Percentiles rank a stretch among this genome's conserved stretches.
Evolutionary conservation across 2,113 vertebrate species (phyloP).

Genomic region (Mesitornis unicolor): DNA sequence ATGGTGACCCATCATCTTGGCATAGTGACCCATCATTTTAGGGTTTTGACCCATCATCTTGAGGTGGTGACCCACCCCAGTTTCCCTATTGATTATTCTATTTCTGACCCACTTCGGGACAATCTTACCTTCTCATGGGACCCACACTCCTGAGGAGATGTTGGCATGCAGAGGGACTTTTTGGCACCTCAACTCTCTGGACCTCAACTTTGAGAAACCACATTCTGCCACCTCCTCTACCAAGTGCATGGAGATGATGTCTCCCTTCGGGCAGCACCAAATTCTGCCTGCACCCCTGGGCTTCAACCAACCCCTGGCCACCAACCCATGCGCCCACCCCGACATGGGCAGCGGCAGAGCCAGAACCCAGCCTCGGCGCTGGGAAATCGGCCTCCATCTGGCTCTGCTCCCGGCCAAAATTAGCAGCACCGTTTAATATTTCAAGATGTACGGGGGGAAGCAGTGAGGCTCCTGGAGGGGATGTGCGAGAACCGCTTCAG

Average conservation of each 20-base stretch:
- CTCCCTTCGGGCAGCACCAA: accelerated
- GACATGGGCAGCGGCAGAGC: background rate
- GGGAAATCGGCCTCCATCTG: background rate
- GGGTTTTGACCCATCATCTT: background rate
- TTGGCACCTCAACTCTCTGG: background rate
- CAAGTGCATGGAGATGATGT: background rate
- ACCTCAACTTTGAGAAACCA: background rate
- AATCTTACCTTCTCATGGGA: accelerated
- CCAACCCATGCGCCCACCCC: background rate
- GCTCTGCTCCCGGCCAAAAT: background rate
- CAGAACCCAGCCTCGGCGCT: background rate
- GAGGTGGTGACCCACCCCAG: background rate
- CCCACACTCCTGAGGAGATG: background rate
- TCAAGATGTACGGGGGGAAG: background rate
- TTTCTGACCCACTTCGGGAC: background rate
- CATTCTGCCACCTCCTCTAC: background rate
- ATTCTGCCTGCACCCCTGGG: background rate
- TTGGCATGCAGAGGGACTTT: background rate
- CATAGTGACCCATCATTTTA: background rate
- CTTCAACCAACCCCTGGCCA: too few relatives aligned
- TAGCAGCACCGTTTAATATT: background rate
- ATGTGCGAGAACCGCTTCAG: background rate
- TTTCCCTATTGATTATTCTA: background rate
- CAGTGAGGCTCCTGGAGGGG: background rate
- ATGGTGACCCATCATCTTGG: background rate